Evolutionary conservation across 2,797 vertebrate species (phyloP).

Genomic region (Holocentrus rufus): DNA sequence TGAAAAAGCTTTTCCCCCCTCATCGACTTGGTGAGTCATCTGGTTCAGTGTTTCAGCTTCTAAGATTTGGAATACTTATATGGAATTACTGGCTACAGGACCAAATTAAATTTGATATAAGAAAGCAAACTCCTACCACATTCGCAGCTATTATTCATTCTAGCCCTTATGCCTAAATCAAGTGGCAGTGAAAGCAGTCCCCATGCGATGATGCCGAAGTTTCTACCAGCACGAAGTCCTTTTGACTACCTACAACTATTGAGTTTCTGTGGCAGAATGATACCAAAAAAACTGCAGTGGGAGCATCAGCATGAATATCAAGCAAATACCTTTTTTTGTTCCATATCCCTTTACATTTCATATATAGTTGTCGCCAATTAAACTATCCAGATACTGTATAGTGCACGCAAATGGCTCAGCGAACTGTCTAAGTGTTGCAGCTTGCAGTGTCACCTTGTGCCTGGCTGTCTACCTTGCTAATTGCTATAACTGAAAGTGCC

Average conservation of each 20-base stretch:
- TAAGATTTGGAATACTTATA: background rate
- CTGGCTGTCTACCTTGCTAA: background rate
- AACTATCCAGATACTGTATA: slow-evolving; percentile 12
- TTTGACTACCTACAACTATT: slow-evolving; percentile 48
- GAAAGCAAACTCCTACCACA: slow-evolving; percentile 21
- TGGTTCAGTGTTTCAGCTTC: slow-evolving; percentile 18
- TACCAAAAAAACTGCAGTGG: slow-evolving; percentile 32
- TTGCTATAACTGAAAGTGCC: slow-evolving; percentile 8
- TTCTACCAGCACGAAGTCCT: slow-evolving; percentile 32
- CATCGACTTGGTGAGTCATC: slow-evolving; percentile 42
- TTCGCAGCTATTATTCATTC: slow-evolving; percentile 39
- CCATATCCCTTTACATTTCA: slow-evolving; percentile 29
- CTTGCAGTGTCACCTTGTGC: slow-evolving; percentile 9
- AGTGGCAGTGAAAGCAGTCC: slow-evolving; percentile 45
- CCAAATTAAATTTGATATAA: background rate
- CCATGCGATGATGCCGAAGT: slow-evolving; percentile 29
- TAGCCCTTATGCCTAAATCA: slow-evolving; percentile 34
- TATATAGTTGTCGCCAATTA: slow-evolving; percentile 32
- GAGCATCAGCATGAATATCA: slow-evolving; percentile 32
- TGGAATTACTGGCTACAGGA: slow-evolving; percentile 4
- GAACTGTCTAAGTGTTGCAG: slow-evolving; percentile 6
- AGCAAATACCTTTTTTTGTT: slow-evolving; percentile 28
- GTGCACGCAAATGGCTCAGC: background rate
- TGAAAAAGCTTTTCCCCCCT: slow-evolving; percentile 25
- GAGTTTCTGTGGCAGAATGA: slow-evolving; percentile 48